phyloP scores from a whole-genome alignment of 2,888 invertebrate genomes.

The Phortica okadai region DNA sequence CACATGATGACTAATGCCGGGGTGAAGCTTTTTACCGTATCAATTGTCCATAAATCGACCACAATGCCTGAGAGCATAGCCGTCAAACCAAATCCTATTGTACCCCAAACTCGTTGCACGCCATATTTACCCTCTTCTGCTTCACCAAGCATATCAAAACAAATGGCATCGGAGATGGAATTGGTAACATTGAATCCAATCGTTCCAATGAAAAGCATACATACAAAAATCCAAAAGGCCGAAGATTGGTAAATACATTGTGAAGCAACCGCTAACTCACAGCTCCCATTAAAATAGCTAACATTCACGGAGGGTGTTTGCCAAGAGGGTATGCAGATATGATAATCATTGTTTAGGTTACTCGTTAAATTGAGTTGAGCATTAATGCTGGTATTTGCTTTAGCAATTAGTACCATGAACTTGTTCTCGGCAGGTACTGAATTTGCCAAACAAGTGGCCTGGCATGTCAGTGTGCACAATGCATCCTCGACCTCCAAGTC shows the following conservation, averaged over 20 bases:
- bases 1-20: conserved; percentile 85
- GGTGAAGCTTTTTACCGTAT: conserved; percentile 80
- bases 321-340: conserved; percentile 41
- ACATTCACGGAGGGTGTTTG: conserved; percentile 21
- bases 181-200: conserved; percentile 91
- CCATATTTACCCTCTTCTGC: conserved; percentile 84
- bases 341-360: conserved; percentile 36
- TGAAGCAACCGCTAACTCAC: conserved; percentile 45
- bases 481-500: conserved; percentile 47
- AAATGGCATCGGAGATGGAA: conserved; percentile 92
- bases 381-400: conserved; percentile 32
- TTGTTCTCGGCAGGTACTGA: conserved; percentile 26
- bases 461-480: neutral
- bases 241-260: conserved; percentile 79
- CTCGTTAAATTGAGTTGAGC: conserved; percentile 28
- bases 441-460: conserved; percentile 51
- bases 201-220: conserved; percentile 84
- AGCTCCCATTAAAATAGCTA: conserved; percentile 42
- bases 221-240: conserved; percentile 85
- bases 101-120: conserved; percentile 89
- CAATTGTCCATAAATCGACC: conserved; percentile 82
- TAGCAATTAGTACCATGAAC: conserved; percentile 54
- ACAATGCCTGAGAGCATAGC: conserved; percentile 84
- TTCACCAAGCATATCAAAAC: conserved; percentile 89
- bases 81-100: conserved; percentile 86